A percentile compares a stretch with the other conserved stretches of the same genome.
Conservation (phyloP, 2,888 invertebrate species). For the Oligia latruncula region DNA sequence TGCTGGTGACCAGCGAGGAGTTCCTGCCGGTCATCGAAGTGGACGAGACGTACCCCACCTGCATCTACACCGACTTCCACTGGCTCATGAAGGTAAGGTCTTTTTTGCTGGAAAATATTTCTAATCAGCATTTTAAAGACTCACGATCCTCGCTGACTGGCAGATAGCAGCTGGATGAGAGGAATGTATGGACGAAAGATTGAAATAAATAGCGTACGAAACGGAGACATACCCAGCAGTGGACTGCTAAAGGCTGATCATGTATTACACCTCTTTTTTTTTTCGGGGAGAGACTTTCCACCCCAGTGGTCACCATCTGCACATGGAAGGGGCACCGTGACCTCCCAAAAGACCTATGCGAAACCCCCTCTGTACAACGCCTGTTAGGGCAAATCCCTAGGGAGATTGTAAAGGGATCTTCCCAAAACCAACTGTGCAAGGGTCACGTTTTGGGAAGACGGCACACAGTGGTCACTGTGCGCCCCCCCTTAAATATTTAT, state of each 20-base stretch:
- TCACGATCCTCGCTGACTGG: background rate
- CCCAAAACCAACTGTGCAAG: too few relatives aligned
- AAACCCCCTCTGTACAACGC: too few relatives aligned
- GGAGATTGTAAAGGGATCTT: too few relatives aligned
- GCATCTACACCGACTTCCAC: conserved; percentile 97
- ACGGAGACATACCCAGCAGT: background rate
- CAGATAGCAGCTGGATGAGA: background rate
- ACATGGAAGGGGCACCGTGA: too few relatives aligned
- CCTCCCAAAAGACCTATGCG: too few relatives aligned
- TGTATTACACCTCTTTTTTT: too few relatives aligned
- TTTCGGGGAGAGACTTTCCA: too few relatives aligned
- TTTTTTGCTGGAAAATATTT: background rate
- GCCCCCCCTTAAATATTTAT: too few relatives aligned
- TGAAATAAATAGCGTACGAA: background rate
- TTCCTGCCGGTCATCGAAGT: conserved; percentile 99
- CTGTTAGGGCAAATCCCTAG: too few relatives aligned
- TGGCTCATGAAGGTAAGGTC: conserved; percentile 97
- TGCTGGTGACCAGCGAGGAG: conserved; percentile 99
- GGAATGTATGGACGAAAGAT: background rate
- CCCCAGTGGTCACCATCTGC: too few relatives aligned
- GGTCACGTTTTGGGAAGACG: too few relatives aligned
- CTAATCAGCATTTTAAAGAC: background rate
- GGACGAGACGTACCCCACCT: conserved; percentile 98
- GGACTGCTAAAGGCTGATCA: background rate
- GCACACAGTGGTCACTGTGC: too few relatives aligned